Base-by-base conservation (phyloP, 92 coral and sea anemone species). In the Palythoa grandiflora region DNA sequence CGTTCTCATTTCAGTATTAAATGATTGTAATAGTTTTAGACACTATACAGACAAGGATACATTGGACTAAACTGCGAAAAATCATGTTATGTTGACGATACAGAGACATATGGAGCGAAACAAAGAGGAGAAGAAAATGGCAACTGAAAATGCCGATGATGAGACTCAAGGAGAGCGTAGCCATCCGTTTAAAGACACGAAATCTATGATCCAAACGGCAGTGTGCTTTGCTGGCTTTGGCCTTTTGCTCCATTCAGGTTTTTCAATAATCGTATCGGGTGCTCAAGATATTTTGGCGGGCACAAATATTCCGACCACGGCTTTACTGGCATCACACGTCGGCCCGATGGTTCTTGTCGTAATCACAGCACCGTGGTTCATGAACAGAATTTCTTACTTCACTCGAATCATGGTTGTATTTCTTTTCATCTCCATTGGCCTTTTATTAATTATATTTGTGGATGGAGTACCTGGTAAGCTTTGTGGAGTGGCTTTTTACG, bases 261-360 rank as follows among this genome's bases (percentile, higher is more conserved):
- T 88, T 65, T 68, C 78, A 3, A 88, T 95, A 12, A 88, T 93
- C 9, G 87, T 95, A 1, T 94, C 98, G 2, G 94, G 94, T 17
- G 92, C 98, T 50, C 96, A 95, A 36, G 98, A 95, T 38, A 90
- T 95, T 38, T 86, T 95, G 17, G 96, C 92, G 19, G 98, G 98
- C 13, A 95, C 98, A 21, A 79, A 61, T 16, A 88, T 95, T 9
- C 98, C 98, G 0, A 95, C 98, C 0, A 87, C 98, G 0, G 89
- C 93, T 5, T 89, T 95, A 11, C 78, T 95, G 57, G 87, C 92
- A 3, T 83, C 96, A 1, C 98, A 95, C 50, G 94, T 95, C 36
- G 93, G 96, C n/a, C 93, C 98, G 1, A 95, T 95, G 98, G 93
- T 88, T 7, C 80, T 93, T 1, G 91, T 95, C 0, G 88, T 91